Evolutionary conservation across 2,113 vertebrate species (phyloP), one percentile per base, ranked within the genome.

Genomic region (Mobula birostris): DNA sequence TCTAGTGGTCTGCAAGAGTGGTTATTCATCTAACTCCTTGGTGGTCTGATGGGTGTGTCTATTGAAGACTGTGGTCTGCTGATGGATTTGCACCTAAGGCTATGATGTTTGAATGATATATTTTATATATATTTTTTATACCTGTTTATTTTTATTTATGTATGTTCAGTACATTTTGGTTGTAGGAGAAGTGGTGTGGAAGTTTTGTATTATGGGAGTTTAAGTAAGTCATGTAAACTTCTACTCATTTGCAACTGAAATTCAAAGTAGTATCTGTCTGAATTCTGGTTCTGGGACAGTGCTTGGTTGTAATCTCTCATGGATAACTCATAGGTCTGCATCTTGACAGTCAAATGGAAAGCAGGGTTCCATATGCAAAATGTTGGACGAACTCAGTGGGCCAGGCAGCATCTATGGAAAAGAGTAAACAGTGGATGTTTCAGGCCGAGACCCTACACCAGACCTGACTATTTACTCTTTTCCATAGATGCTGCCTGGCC

Each of bases 1-100:
- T 63, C 83, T 87, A 15, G 15, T 32, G 61, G 48, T 48, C 48
- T 1, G 48, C 48, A 48, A 48, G 48, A 90, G 85, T 68, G 85
- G 85, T 29, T 32, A 90, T 90, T 90, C 61, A 90, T 68, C 85
- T 66, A 29, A 32, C 15, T 66, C 29, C 15, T 90, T 90, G 85
- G 85, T 90, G 85, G 85, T 90, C 61, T 88, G 7, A 29, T n/a
- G 29, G 85, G 85, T 63, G 85, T 19, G 85, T 11, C 85, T 61
- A 32, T 66, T 66, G 61, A 90, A 12, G 63, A 90, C 85, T 90
- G 61, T 90, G 85, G 85, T 66, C 61, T 17, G 29, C 61, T 15
- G 85, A 63, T 90, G 85, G 29, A 0, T 7, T 87, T 88, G 58
- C 27, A 68, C 12, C 85, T 61, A 90, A 6, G 61, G 19, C 27